Evolutionary conservation across 2,888 invertebrate genomes (phyloP).

Genomic region (Junonia oenone): DNA sequence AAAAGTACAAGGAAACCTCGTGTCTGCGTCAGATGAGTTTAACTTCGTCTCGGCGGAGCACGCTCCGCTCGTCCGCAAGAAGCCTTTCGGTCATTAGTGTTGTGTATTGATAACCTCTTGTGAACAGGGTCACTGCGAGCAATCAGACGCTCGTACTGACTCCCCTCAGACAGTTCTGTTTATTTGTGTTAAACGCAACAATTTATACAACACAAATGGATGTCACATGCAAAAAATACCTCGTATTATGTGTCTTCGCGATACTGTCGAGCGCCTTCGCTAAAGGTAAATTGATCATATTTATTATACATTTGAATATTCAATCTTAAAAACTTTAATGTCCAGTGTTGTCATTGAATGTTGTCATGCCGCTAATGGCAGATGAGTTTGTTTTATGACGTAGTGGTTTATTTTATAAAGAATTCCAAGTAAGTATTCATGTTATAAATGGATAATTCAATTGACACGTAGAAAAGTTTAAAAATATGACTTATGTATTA

Average conservation of each 20-base stretch:
- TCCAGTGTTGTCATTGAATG: neutral
- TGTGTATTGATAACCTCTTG: constrained; percentile 10
- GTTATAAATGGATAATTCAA: neutral
- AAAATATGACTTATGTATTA: neutral
- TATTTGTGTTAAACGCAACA: neutral
- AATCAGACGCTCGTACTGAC: neutral
- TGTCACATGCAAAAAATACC: neutral
- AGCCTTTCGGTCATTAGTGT: neutral
- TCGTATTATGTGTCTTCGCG: neutral
- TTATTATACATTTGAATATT: neutral
- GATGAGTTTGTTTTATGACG: constrained; percentile 1
- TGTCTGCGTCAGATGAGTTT: constrained; percentile 18
- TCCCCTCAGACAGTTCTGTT: neutral
- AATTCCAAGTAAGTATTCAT: neutral
- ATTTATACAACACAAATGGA: neutral
- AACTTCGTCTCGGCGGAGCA: constrained; percentile 8
- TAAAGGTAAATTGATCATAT: constrained; percentile 5
- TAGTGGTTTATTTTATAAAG: constrained; percentile 1
- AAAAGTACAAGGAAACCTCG: constrained; percentile 27
- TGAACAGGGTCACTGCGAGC: neutral
- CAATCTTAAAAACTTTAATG: neutral
- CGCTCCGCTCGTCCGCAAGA: constrained; percentile 2
- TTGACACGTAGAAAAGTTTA: neutral
- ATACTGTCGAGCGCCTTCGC: neutral
- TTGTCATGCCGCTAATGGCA: neutral